Evolutionary conservation across 2,888 invertebrate genomes (phyloP).

Genomic region (Alloplasta piceator): DNA sequence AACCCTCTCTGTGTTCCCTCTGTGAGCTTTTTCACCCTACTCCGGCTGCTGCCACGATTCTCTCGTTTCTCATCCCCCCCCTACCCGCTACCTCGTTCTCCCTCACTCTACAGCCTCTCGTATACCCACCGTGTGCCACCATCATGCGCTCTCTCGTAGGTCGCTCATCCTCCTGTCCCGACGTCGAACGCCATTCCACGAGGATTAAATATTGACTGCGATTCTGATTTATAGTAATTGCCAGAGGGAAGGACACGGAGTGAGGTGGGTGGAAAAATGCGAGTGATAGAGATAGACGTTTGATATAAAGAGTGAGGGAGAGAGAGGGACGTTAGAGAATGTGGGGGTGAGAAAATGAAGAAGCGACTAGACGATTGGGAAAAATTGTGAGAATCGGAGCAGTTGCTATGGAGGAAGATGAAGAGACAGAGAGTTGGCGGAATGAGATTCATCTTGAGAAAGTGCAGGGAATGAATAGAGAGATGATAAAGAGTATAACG

Average conservation of each 20-base stretch:
- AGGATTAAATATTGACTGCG: slow-evolving; percentile 83
- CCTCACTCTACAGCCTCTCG: slow-evolving; percentile 23
- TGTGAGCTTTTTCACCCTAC: slow-evolving; percentile 53
- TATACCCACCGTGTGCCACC: slow-evolving; percentile 16
- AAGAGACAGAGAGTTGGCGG: slow-evolving; percentile 23
- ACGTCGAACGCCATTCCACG: slow-evolving; percentile 79
- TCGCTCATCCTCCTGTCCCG: slow-evolving; percentile 70
- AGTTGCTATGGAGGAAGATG: slow-evolving; percentile 40
- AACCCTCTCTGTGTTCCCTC: slow-evolving; percentile 44
- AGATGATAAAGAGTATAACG: slow-evolving; percentile 30
- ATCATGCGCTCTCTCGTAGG: slow-evolving; percentile 15
- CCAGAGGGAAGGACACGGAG: slow-evolving; percentile 73
- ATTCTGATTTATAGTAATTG: slow-evolving; percentile 83
- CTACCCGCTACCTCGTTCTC: slow-evolving; percentile 1
- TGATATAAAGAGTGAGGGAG: slow-evolving; percentile 64
- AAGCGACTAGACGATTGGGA: slow-evolving; percentile 56
- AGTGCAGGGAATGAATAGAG: slow-evolving; percentile 65
- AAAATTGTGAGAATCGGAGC: slow-evolving; percentile 69
- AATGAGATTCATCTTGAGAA: too few species aligned
- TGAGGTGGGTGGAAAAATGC: slow-evolving; percentile 56
- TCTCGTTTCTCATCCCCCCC: slow-evolving; percentile 60
- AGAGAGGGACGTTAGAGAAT: slow-evolving; percentile 33
- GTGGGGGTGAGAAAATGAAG: slow-evolving; percentile 62
- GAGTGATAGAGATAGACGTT: slow-evolving; percentile 61
- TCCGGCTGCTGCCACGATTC: slow-evolving; percentile 48